phyloP scores from a whole-genome alignment of 2,113 vertebrate species.

The Steatornis caripensis region DNA sequence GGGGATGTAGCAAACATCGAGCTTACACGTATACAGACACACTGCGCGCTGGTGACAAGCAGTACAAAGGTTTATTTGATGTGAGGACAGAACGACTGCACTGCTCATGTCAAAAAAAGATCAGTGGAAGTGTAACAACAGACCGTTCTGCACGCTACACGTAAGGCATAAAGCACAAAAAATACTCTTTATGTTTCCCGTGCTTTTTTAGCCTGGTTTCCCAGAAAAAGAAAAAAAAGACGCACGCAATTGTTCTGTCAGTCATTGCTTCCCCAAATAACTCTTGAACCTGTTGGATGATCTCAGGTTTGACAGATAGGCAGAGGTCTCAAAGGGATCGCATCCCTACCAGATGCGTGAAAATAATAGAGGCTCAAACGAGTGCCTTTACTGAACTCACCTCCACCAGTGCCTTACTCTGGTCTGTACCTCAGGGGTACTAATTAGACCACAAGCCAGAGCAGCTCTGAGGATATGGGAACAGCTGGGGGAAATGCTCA shows the following conservation, averaged over 20 bases:
- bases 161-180: neutral
- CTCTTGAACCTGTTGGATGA: slow-evolving; percentile 55
- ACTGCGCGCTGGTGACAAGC: neutral
- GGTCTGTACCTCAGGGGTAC: slow-evolving; percentile 9
- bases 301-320: slow-evolving; percentile 50
- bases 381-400: neutral
- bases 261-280: slow-evolving; percentile 45
- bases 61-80: slow-evolving; percentile 52
- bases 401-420: neutral
- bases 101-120: slow-evolving; percentile 34
- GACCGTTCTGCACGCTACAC: slow-evolving; percentile 12
- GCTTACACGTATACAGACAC: neutral
- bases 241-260: slow-evolving; percentile 37
- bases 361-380: slow-evolving; percentile 1
- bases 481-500: neutral
- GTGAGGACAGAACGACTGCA: slow-evolving; percentile 25
- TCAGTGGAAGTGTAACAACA: slow-evolving; percentile 31
- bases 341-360: neutral
- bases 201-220: neutral
- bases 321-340: slow-evolving; percentile 43
- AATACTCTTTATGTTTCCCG: neutral
- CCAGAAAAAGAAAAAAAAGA: neutral
- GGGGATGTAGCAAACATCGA: neutral
- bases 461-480: slow-evolving; percentile 1
- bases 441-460: slow-evolving; percentile 28